Evolutionary conservation across 2,113 vertebrate genomes (phyloP).

Genomic region (Pangasianodon hypophthalmus): DNA sequence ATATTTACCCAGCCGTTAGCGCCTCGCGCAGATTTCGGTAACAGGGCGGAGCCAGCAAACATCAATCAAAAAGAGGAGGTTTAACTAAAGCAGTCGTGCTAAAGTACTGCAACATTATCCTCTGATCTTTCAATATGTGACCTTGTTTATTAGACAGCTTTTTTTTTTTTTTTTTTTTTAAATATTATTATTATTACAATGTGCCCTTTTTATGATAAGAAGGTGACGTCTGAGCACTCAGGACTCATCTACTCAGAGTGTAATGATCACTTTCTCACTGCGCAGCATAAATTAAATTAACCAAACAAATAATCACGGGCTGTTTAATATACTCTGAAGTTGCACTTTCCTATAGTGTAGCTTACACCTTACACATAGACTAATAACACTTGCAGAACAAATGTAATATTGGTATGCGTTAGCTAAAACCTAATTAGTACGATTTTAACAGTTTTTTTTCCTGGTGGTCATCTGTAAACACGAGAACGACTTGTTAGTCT

Average conservation of each 20-base stretch:
- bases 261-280: background rate
- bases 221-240: background rate
- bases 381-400: background rate
- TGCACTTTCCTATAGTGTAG: background rate
- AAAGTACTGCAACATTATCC: constrained; percentile 54
- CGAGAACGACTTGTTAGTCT: background rate
- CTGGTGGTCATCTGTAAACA: background rate
- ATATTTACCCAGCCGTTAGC: background rate
- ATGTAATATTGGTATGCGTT: background rate
- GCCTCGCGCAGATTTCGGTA: constrained; percentile 18
- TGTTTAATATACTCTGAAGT: background rate
- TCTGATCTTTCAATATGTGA: constrained; percentile 35
- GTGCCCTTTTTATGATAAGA: background rate
- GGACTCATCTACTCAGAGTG: background rate
- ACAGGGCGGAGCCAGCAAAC: constrained; percentile 44
- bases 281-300: background rate
- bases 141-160: constrained; percentile 39
- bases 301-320: background rate
- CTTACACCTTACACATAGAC: background rate
- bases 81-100: constrained; percentile 38
- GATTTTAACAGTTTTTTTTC: background rate
- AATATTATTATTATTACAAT: background rate
- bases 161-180: background rate
- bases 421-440: background rate
- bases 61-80: constrained; percentile 50